Base-by-base conservation (phyloP, 1,140 invertebrate genomes). In the Copidosoma floridanum region DNA sequence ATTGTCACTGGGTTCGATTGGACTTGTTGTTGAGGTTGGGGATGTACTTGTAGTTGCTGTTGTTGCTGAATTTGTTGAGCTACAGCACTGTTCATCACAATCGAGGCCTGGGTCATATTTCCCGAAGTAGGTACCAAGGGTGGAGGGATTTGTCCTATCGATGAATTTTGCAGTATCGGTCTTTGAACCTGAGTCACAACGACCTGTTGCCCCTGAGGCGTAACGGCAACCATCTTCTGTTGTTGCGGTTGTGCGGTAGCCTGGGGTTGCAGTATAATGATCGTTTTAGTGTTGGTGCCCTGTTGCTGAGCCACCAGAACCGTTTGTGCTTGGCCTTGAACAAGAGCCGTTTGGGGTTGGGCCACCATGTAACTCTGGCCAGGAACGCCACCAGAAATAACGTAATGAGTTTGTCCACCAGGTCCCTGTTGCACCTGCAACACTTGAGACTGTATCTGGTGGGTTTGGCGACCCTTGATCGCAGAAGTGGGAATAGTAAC, bases 261-360 rank as follows among this genome's bases (percentile, higher is more conserved):
- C 64, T 87, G 86, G 24, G 86, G 86, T 65, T 89, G 88, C 14
- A 89, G 68, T 46, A 89, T 89, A 35, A 89, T 89, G 20, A 89
- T 89, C 0, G 88, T 89, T 65, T 89, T 89, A 0, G 86, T 80
- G 12, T 82, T 82, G 0, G 84, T 82, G 0, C 83, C 84, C 64
- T 86, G 85, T 54, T 86, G 85, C 48, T 85, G 84, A 1, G 85
- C 84, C 1, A 86, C 81, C 0, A 87, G 71, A 0, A 86, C 84
- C 0, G 85, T 86, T 67, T 86, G 85, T 3, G 82, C 81, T 69
- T 86, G 85, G 2, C 85, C 85, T 54, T 85, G 82, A 0, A 85
- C 82, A 4, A 86, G 64, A 0, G 84, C 82, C 0, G 84, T 85
- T 57, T 86, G 84, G 0, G 84, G 82, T 41, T 87, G 85, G 1